These are phyloP conservation scores for Neolamprologus devosi DNA, from an alignment of 2,113 vertebrate genomes.

Conservation along the genomic window DNA sequence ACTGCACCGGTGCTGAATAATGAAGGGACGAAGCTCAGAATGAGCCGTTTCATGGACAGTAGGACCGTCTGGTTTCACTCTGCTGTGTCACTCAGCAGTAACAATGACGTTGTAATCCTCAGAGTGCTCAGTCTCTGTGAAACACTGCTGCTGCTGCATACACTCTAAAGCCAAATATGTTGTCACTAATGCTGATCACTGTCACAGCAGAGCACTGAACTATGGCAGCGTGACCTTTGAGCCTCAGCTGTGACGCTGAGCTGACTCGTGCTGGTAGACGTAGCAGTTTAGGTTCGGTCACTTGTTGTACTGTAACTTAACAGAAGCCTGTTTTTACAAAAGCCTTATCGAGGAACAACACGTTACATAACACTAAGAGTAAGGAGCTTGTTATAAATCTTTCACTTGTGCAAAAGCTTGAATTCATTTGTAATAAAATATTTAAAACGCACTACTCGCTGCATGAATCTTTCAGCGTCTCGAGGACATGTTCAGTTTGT, in stretches of 20 bases:
- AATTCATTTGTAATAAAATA: constrained; percentile 63
- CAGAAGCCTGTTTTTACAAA: constrained; percentile 39
- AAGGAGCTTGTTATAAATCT: constrained; percentile 40
- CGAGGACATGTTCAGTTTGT: not conserved
- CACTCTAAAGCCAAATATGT: constrained; percentile 37
- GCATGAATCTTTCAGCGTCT: not conserved
- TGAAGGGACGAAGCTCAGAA: constrained; percentile 22
- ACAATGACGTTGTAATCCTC: not conserved
- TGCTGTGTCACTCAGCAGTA: not conserved
- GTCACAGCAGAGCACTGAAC: not conserved
- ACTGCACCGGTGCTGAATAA: not conserved
- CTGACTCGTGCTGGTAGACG: constrained; percentile 14
- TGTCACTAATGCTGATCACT: constrained; percentile 5
- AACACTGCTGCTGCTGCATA: constrained; percentile 1
- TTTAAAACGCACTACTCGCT: not conserved
- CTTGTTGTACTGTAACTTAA: constrained; percentile 9
- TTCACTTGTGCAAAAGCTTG: constrained; percentile 53
- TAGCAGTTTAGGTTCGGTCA: not conserved
- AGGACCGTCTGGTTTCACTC: not conserved
- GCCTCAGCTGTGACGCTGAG: constrained; percentile 27
- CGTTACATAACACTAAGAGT: constrained; percentile 29
- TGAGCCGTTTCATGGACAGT: not conserved
- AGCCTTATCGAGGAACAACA: constrained; percentile 45
- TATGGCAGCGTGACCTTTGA: constrained; percentile 22
- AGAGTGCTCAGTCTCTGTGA: constrained; percentile 23